phyloP scores from a whole-genome alignment of 2,888 invertebrate genomes.

The Mantis religiosa region DNA sequence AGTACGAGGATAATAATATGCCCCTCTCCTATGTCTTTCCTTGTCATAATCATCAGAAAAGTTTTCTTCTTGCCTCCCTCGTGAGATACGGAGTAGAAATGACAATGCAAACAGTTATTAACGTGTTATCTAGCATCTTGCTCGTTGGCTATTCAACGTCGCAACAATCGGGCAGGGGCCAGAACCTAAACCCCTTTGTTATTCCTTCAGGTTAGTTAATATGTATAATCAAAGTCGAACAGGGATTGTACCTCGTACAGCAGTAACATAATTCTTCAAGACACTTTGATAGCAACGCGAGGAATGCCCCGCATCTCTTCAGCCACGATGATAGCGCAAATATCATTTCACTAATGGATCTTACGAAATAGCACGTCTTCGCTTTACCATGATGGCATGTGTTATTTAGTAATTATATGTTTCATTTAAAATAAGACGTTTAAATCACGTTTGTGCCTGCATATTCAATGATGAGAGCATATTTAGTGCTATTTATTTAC shows the following conservation, averaged over 20 bases:
- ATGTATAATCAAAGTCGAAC: background rate
- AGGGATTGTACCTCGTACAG: background rate
- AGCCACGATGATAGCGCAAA: background rate
- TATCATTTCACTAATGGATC: background rate
- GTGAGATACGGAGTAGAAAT: constrained; percentile 12
- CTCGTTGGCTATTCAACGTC: constrained; percentile 4
- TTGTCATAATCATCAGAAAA: constrained; percentile 18
- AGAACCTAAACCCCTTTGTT: background rate
- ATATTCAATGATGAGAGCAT: too few species aligned
- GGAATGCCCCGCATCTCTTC: background rate
- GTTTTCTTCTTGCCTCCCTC: background rate
- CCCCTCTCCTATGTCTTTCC: constrained; percentile 3
- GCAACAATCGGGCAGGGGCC: constrained; percentile 22
- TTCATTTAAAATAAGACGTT: too few species aligned
- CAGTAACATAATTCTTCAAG: background rate
- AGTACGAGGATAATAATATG: background rate
- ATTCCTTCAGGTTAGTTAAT: background rate
- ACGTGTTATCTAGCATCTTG: constrained; percentile 21
- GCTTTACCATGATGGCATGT: too few species aligned
- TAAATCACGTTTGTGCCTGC: too few species aligned
- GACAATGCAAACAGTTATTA: constrained; percentile 27
- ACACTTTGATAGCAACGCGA: background rate
- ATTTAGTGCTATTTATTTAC: too few species aligned
- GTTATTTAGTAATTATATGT: too few species aligned
- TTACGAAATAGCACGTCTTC: background rate